A percentile compares a stretch with the other conserved stretches of the same genome.
Conservation (phyloP, 1,140 invertebrate species). For the Macrostomum lignano region DNA sequence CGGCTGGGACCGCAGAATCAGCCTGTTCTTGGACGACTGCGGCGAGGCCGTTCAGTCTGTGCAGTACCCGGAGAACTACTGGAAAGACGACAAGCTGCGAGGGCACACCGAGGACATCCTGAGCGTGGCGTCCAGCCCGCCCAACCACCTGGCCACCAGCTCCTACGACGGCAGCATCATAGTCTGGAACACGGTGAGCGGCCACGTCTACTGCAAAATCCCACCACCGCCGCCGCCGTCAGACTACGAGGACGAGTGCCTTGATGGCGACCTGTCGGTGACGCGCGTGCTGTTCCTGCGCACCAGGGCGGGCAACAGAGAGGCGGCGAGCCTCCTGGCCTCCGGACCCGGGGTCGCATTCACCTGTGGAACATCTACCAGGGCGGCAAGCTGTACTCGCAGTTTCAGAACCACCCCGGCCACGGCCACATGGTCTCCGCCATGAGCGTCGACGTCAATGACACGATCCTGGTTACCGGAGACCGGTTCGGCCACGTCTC, state of each 20-base stretch:
- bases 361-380: slow-evolving; percentile 27
- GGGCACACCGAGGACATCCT: slow-evolving; percentile 26
- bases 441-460: slow-evolving; percentile 4
- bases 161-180: slow-evolving; percentile 26
- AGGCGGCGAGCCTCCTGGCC: slow-evolving; percentile 17
- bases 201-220: slow-evolving; percentile 25
- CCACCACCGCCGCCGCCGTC: slow-evolving; percentile 10
- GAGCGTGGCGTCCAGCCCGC: slow-evolving; percentile 17
- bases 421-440: background rate
- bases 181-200: slow-evolving; percentile 28
- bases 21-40: slow-evolving; percentile 21
- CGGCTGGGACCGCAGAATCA: slow-evolving; percentile 26
- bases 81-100: slow-evolving; percentile 12
- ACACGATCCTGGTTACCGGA: slow-evolving; percentile 14
- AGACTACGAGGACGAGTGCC: slow-evolving; percentile 9
- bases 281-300: slow-evolving; percentile 19
- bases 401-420: too few relatives aligned
- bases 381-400: slow-evolving; percentile 16
- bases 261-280: slow-evolving; percentile 22
- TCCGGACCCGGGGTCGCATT: slow-evolving; percentile 22
- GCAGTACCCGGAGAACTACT: background rate
- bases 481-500: slow-evolving; percentile 25
- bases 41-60: background rate
- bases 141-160: slow-evolving; percentile 23
- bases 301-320: slow-evolving; percentile 16